Evolutionary conservation across 2,797 vertebrate genomes (phyloP).

Genomic region (Thaleichthys pacificus): DNA sequence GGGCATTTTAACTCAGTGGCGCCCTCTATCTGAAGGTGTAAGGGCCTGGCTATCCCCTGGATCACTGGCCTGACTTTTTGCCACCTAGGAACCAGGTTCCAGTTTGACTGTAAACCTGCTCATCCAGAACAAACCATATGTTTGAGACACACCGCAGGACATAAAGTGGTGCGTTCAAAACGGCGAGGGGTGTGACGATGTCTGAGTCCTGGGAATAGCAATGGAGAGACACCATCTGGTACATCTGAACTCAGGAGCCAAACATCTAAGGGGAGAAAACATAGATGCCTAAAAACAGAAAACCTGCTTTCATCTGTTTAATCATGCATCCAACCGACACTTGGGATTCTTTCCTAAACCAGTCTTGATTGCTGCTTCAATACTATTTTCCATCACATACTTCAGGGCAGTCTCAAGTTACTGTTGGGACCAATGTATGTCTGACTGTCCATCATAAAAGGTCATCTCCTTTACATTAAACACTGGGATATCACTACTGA

Average conservation of each 20-base stretch:
- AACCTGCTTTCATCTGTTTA: neutral
- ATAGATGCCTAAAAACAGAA: neutral
- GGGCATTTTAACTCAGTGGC: neutral
- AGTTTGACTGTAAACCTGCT: neutral
- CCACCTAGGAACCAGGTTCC: neutral
- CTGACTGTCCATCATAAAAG: slow-evolving; percentile 33
- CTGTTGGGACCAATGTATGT: slow-evolving; percentile 27
- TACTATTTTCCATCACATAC: slow-evolving; percentile 19
- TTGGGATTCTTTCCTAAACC: slow-evolving; percentile 11
- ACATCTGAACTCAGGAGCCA: neutral
- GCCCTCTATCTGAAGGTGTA: slow-evolving; percentile 6
- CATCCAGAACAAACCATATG: neutral
- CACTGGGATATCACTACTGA: slow-evolving; percentile 48
- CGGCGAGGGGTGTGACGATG: neutral
- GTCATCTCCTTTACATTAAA: slow-evolving; percentile 40
- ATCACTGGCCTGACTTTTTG: neutral
- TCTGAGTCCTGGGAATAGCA: neutral
- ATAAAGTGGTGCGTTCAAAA: neutral
- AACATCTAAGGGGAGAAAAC: neutral
- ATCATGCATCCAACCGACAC: neutral
- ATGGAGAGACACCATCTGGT: neutral
- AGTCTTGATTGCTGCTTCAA: neutral
- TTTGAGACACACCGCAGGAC: neutral
- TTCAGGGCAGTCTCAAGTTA: slow-evolving; percentile 23
- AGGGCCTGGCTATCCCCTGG: neutral